phyloP scores from a whole-genome alignment of 2,888 invertebrate genomes.

The Chaetogeoica ovagalla region DNA sequence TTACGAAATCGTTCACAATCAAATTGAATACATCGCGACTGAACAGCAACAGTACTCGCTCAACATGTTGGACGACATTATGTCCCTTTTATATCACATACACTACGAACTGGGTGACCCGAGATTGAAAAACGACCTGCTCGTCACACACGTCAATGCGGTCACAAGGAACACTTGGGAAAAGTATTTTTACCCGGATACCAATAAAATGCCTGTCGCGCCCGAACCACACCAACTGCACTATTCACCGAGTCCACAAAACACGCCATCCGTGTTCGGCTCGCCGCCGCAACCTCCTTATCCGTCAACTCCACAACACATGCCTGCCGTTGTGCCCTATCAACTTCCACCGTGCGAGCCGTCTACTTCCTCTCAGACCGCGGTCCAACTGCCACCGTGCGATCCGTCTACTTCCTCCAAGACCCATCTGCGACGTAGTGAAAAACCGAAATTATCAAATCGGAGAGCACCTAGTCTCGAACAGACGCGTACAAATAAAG shows the following conservation, averaged over 20 bases:
- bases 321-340: not conserved
- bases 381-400: too few species aligned
- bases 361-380: too few species aligned
- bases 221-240: not conserved
- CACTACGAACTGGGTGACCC: constrained; percentile 42
- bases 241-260: not conserved
- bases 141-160: constrained; percentile 25
- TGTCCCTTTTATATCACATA: constrained; percentile 28
- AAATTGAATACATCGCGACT: constrained; percentile 28
- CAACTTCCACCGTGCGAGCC: too few species aligned
- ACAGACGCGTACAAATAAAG: too few species aligned
- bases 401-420: not conserved
- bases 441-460: too few species aligned
- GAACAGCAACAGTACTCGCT: constrained; percentile 13
- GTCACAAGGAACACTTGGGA: constrained; percentile 38
- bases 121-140: constrained; percentile 14
- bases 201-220: not conserved
- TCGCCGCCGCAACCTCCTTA: too few species aligned
- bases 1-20: constrained; percentile 22
- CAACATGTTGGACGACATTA: constrained; percentile 39
- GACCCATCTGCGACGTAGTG: too few species aligned
- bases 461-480: too few species aligned
- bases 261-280: too few species aligned
- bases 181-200: constrained; percentile 1
- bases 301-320: not conserved